These are phyloP conservation scores for Sinhomidia bicolor DNA, from an alignment of 2,888 invertebrate genomes.

Conservation along the genomic window DNA sequence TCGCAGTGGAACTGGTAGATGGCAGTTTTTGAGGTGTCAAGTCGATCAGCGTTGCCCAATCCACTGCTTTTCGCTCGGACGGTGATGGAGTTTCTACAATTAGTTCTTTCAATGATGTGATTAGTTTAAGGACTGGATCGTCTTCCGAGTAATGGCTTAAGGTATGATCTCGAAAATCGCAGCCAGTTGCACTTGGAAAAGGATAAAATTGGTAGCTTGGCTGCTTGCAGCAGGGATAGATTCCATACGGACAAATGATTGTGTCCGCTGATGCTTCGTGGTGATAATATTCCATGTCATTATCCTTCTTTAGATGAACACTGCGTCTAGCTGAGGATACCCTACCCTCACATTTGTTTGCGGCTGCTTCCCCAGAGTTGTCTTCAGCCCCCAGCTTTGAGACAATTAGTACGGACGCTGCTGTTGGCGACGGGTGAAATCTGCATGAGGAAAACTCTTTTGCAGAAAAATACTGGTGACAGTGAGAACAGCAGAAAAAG, in stretches of 20 bases:
- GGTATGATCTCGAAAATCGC: constrained; percentile 88
- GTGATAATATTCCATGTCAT: constrained; percentile 10
- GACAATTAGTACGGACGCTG: constrained; percentile 55
- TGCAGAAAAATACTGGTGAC: constrained; percentile 84
- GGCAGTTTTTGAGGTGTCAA: constrained; percentile 69
- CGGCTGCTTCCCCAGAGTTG: not conserved
- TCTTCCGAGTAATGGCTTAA: constrained; percentile 86
- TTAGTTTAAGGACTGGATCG: constrained; percentile 86
- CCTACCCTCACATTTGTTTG: not conserved
- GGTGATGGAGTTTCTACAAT: constrained; percentile 52
- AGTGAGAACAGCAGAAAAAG: constrained; percentile 90
- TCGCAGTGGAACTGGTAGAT: constrained; percentile 53
- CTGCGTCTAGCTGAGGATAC: constrained; percentile 54
- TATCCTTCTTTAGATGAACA: constrained; percentile 61
- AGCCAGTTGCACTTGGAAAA: constrained; percentile 83
- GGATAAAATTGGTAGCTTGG: constrained; percentile 76
- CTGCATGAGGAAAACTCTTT: constrained; percentile 82
- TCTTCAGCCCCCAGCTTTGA: not conserved
- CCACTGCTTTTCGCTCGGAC: constrained; percentile 33
- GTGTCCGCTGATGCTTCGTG: constrained; percentile 49
- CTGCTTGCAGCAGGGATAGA: constrained; percentile 76
- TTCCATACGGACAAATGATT: constrained; percentile 73
- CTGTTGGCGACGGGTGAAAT: constrained; percentile 82
- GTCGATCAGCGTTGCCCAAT: constrained; percentile 76
- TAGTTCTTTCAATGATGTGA: constrained; percentile 82